Percentiles rank a stretch among this genome's conserved stretches.
These are phyloP conservation scores for Acrossocheilus wenchowensis DNA, from an alignment of 2,797 vertebrate species.

Conservation along the genomic window DNA sequence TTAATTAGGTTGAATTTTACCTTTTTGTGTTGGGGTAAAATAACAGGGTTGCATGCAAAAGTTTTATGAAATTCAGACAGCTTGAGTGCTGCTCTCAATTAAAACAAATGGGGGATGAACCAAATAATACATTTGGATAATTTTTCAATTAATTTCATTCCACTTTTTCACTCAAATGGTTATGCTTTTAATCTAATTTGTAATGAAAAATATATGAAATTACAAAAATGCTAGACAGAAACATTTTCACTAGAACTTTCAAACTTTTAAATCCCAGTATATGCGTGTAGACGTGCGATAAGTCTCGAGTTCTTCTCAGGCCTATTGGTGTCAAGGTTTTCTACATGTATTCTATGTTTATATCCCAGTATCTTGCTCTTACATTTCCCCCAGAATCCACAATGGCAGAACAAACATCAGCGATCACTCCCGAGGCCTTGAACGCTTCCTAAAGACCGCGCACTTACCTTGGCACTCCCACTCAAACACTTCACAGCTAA, in stretches of 20 bases:
- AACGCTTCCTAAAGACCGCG: neutral
- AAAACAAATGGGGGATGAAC: neutral
- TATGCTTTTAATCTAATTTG: neutral
- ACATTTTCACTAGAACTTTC: neutral
- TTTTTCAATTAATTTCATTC: neutral
- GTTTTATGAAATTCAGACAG: neutral
- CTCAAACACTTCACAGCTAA: slow-evolving; percentile 5
- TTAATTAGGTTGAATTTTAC: neutral
- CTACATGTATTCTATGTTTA: neutral
- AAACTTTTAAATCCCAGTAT: neutral
- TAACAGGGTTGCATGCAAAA: neutral
- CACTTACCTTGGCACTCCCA: neutral
- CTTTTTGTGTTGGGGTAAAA: neutral
- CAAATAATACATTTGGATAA: slow-evolving; percentile 1
- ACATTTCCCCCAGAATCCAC: neutral
- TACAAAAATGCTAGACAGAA: neutral
- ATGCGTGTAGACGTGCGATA: neutral
- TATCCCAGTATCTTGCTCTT: neutral
- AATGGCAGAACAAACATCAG: neutral
- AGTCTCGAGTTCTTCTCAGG: neutral
- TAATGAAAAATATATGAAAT: neutral
- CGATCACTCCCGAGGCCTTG: neutral
- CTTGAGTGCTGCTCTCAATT: neutral
- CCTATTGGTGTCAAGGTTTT: neutral
- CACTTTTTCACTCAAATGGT: neutral